phyloP scores from a whole-genome alignment of 2,113 vertebrate species.

The Pyrgilauda ruficollis region DNA sequence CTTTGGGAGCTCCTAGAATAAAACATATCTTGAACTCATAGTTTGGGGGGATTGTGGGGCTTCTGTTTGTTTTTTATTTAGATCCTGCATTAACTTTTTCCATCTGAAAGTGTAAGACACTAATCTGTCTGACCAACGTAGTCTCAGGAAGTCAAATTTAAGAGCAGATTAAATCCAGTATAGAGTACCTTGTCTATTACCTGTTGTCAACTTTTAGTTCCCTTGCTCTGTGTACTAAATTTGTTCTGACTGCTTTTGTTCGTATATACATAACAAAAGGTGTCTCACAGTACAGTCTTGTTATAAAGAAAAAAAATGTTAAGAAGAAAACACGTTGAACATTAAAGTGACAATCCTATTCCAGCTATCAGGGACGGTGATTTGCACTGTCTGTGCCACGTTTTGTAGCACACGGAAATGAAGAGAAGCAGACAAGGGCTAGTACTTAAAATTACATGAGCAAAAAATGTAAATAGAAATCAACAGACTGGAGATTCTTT shows the following conservation, averaged over 20 bases:
- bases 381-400: neutral
- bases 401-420: neutral
- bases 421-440: constrained; percentile 3
- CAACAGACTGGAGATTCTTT: neutral
- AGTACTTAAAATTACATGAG: constrained; percentile 36
- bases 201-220: constrained; percentile 28
- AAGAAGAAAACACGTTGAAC: constrained; percentile 36
- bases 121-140: neutral
- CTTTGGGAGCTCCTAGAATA: neutral
- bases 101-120: neutral
- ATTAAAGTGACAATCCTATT: constrained; percentile 51
- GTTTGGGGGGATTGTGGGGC: neutral
- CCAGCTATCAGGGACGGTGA: neutral
- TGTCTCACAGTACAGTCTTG: constrained; percentile 8
- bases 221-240: constrained; percentile 17
- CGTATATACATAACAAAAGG: constrained; percentile 57
- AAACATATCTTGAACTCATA: neutral
- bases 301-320: constrained; percentile 25
- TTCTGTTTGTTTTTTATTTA: neutral
- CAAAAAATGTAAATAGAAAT: constrained; percentile 9
- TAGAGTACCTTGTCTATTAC: neutral
- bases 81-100: neutral
- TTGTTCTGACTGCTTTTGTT: constrained; percentile 59
- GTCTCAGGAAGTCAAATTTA: neutral
- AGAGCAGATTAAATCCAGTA: neutral